These are phyloP conservation scores for Urocitellus parryii DNA, from an alignment of 2,113 vertebrate species.

Conservation along the genomic window DNA sequence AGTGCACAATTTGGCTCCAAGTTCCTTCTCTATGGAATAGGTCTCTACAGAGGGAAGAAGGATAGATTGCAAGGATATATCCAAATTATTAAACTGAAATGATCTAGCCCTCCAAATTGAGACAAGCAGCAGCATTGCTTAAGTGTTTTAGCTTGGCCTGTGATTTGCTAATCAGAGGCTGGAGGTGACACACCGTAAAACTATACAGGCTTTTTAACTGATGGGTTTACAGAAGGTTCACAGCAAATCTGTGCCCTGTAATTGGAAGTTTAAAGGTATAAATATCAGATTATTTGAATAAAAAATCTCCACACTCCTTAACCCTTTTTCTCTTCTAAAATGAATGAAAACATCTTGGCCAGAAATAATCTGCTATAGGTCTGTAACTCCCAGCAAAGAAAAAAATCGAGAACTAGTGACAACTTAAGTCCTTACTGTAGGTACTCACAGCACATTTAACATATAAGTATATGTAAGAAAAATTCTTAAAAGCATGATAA, in stretches of 20 bases:
- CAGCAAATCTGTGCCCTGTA: conserved; percentile 62
- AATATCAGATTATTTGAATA: conserved; percentile 70
- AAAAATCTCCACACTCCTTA: conserved; percentile 49
- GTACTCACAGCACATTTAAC: background rate
- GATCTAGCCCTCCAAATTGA: conserved; percentile 53
- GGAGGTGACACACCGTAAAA: conserved; percentile 44
- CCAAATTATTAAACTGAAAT: conserved; percentile 64
- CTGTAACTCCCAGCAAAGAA: background rate
- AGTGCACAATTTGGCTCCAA: conserved; percentile 10
- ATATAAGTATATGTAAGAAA: background rate
- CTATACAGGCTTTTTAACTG: conserved; percentile 62
- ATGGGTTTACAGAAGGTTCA: conserved; percentile 63
- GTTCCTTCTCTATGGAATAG: conserved; percentile 5
- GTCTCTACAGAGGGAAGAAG: conserved; percentile 9
- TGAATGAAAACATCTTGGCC: conserved; percentile 12
- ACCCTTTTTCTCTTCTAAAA: conserved; percentile 27
- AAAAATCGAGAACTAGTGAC: background rate
- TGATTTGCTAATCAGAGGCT: conserved; percentile 72
- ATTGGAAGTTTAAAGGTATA: conserved; percentile 74
- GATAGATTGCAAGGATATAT: conserved; percentile 36
- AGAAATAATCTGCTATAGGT: conserved; percentile 8
- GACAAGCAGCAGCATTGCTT: conserved; percentile 13
- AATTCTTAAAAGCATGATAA: conserved; percentile 46
- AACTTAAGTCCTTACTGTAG: background rate
- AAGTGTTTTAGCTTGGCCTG: conserved; percentile 69